Evolutionary conservation across 2,888 invertebrate species (phyloP), one percentile per base, ranked within the genome.

Genomic region (Monopis laevigella): DNA sequence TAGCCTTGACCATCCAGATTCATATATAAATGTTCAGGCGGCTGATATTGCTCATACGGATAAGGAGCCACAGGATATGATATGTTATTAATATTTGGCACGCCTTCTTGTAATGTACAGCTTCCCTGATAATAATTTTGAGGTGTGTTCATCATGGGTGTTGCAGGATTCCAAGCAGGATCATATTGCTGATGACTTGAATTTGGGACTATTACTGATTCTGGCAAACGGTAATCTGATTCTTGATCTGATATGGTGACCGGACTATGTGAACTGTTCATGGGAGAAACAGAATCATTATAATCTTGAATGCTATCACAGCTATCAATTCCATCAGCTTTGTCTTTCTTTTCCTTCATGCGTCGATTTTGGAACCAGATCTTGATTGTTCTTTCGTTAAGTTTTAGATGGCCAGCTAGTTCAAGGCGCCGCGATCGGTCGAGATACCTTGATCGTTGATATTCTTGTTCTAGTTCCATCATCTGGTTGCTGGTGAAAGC

Each of bases 361-460:
- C 91, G 71, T 1, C 90, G 77, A 58, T 92, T 92, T 56, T 92
- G 92, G 59, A 92, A 93, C 92, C 92, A 92, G 27, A 92, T 90
- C 61, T 92, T 92, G 36, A 93, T 88, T 0, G 64, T 67, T 1
- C 67, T 58, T 43, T 73, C 71, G 6, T 84, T 78, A 3, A 89
- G 69, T 40, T 67, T 69, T 1, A 89, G 66, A 1, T 68, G 52
- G 1, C 80, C 60, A 0, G 89, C 86, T 65, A 93, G 77, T 53
- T 90, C 86, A 13, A 90, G 87, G 7, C 93, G 77, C 4, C 88
- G 75, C 0, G 88, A 85, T 16, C 92, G 83, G 52, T 88, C 88
- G 0, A 93, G 65, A 56, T 92, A 93, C 28, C 85, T 83, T 30
- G 83, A 85, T 48, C 71, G 81, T 13, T 82, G 75, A 53, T 91